phyloP scores from a whole-genome alignment of 2,888 invertebrate genomes.

The Agriopis marginaria region DNA sequence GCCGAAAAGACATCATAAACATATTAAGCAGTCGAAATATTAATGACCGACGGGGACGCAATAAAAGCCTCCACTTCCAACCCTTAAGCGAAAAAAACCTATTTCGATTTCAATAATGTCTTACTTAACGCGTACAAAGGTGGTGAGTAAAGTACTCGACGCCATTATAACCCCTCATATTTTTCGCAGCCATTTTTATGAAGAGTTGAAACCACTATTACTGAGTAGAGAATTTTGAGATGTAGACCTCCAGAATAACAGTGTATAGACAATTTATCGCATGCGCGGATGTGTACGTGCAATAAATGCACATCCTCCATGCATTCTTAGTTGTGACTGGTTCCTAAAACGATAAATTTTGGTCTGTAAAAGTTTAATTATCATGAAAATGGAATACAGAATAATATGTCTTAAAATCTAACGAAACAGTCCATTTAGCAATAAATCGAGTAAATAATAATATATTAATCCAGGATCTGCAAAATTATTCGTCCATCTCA shows the following conservation, averaged over 20 bases:
- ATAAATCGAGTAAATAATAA: too few relatives aligned
- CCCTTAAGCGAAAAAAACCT: slow-evolving; percentile 42
- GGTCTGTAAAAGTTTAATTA: too few relatives aligned
- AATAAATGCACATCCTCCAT: too few relatives aligned
- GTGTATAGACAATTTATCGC: neutral
- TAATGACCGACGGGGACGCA: slow-evolving; percentile 32
- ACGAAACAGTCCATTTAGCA: too few relatives aligned
- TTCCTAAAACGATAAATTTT: too few relatives aligned
- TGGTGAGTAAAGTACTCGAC: slow-evolving; percentile 45
- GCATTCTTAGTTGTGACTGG: too few relatives aligned
- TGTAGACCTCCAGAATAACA: neutral
- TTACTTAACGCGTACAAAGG: slow-evolving; percentile 44
- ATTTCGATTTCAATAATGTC: slow-evolving; percentile 46
- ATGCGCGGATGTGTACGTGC: too few relatives aligned
- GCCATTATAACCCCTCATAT: slow-evolving; percentile 55
- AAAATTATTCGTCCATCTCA: too few relatives aligned
- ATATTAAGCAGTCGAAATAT: slow-evolving; percentile 27
- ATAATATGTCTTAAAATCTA: too few relatives aligned
- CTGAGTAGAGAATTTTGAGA: neutral
- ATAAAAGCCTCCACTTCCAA: slow-evolving; percentile 39
- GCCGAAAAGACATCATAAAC: slow-evolving; percentile 29
- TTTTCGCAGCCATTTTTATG: slow-evolving; percentile 63
- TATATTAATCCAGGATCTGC: too few relatives aligned
- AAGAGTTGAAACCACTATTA: slow-evolving; percentile 64
- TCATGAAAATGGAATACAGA: too few relatives aligned